Evolutionary conservation across 2,113 vertebrate species (phyloP).

Genomic region (Ceyx melanurus): DNA sequence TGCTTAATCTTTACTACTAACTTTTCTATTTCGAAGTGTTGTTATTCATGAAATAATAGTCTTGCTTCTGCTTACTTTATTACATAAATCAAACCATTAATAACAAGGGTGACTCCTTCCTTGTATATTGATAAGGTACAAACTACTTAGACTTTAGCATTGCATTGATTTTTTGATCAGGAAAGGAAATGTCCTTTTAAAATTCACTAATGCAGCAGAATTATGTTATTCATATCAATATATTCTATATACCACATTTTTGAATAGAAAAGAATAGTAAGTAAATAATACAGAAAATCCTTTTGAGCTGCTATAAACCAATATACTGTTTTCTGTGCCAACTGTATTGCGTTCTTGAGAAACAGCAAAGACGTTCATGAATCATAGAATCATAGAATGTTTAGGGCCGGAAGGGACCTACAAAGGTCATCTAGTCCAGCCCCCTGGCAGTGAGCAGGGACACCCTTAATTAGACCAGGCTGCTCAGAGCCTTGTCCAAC

Average conservation of each 20-base stretch:
- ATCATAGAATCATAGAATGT: too few relatives aligned
- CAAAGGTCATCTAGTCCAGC: too few relatives aligned
- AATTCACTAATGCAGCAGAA: background rate
- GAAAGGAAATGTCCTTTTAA: background rate
- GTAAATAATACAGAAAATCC: background rate
- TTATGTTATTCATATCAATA: background rate
- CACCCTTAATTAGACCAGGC: too few relatives aligned
- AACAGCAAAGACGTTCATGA: background rate
- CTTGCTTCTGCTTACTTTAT: background rate
- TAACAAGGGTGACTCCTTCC: background rate
- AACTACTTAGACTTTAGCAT: background rate
- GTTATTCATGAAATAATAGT: background rate
- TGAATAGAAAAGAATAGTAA: background rate
- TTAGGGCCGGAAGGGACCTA: too few relatives aligned
- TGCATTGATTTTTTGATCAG: background rate
- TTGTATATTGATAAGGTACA: background rate
- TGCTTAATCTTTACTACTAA: background rate
- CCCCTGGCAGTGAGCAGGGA: too few relatives aligned
- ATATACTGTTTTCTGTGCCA: background rate
- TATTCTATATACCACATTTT: background rate
- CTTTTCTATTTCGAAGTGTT: background rate
- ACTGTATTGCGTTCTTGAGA: background rate
- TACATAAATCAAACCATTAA: background rate
- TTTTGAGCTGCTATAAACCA: background rate
- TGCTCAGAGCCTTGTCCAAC: too few relatives aligned